A percentile compares a stretch with the other conserved stretches of the same genome.
Evolutionary conservation across 2,888 invertebrate species (phyloP).

Genomic region (Myopa testacea): DNA sequence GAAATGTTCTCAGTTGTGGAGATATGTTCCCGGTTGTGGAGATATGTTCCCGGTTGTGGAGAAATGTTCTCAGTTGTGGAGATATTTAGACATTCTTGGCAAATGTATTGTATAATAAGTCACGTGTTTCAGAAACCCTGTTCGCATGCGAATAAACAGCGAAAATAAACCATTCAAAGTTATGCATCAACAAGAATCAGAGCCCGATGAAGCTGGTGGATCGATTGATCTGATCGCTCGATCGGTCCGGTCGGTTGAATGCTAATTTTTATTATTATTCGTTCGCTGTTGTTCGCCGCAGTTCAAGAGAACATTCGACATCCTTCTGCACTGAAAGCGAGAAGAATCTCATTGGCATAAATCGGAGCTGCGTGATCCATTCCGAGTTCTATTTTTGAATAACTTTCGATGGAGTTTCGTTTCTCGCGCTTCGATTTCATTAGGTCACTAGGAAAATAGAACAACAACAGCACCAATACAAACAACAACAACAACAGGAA

Average conservation of each 20-base stretch:
- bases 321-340: constrained; percentile 4
- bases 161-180: no score
- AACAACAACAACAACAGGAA: constrained; percentile 13
- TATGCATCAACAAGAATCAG: no score
- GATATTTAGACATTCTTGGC: no score
- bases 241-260: not conserved
- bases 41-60: no score
- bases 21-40: no score
- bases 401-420: not conserved
- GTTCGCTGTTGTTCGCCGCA: not conserved
- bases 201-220: not conserved
- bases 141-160: no score
- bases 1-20: no score
- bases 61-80: no score
- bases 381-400: constrained; percentile 18
- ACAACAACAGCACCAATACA: not conserved
- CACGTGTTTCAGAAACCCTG: no score
- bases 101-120: no score
- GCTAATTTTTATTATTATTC: not conserved
- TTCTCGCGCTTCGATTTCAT: constrained; percentile 33
- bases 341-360: not conserved
- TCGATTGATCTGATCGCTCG: not conserved
- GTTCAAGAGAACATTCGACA: constrained; percentile 7
- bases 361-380: constrained; percentile 13
- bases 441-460: constrained; percentile 25